phyloP scores from a whole-genome alignment of 2,113 vertebrate species.

The Ranitomeya variabilis region DNA sequence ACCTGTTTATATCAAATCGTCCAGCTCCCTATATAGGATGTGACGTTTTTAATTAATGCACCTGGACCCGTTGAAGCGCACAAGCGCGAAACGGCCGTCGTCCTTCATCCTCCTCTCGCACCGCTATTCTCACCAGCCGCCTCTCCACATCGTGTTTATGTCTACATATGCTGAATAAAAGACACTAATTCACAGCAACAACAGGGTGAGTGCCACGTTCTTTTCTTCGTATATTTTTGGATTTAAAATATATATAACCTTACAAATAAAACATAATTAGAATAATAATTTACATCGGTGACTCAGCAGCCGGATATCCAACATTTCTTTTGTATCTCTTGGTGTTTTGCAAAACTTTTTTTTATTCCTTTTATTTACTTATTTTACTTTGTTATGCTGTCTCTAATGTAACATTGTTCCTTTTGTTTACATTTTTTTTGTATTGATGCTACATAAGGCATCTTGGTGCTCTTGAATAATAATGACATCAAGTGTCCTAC shows the following conservation, averaged over 20 bases:
- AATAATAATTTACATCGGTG: conserved; percentile 31
- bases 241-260: conserved; percentile 31
- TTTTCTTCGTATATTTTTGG: too few relatives aligned
- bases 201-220: too few relatives aligned
- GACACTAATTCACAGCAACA: too few relatives aligned
- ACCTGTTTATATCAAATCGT: too few relatives aligned
- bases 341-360: neutral
- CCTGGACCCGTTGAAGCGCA: too few relatives aligned
- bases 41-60: too few relatives aligned
- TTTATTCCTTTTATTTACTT: neutral
- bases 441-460: conserved; percentile 62
- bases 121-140: too few relatives aligned
- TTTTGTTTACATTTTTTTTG: neutral
- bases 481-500: conserved; percentile 59
- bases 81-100: too few relatives aligned
- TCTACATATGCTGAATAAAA: too few relatives aligned
- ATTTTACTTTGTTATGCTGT: conserved; percentile 20
- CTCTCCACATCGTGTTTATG: too few relatives aligned
- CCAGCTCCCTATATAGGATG: too few relatives aligned
- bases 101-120: too few relatives aligned
- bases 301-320: neutral
- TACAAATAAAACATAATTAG: conserved; percentile 45
- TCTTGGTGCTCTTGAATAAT: conserved; percentile 60
- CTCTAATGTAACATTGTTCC: conserved; percentile 39
- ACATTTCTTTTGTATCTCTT: conserved; percentile 30